Conservation (phyloP, 2,113 vertebrate species). For the Accipiter cooperii region DNA sequence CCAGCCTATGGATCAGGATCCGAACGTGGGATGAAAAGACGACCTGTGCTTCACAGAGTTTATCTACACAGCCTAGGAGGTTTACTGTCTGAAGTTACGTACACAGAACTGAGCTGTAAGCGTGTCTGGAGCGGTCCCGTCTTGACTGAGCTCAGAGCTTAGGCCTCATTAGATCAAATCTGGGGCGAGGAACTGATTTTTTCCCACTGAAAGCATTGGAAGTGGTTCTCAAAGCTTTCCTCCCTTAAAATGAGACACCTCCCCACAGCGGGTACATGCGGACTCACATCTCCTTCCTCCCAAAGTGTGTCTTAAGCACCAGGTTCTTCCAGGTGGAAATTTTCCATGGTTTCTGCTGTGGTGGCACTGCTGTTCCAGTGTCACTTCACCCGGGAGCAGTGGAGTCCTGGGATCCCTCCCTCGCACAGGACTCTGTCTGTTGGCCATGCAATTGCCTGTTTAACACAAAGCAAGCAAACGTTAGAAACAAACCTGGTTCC, state of each 20-base stretch:
- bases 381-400: neutral
- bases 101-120: neutral
- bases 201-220: neutral
- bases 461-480: neutral
- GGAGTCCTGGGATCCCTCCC: neutral
- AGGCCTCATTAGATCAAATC: neutral
- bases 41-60: neutral
- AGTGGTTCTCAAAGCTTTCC: neutral
- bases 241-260: neutral
- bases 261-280: fast-evolving
- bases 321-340: neutral
- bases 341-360: neutral
- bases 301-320: neutral
- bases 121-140: neutral
- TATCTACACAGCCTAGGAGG: neutral
- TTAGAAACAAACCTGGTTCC: too few relatives aligned
- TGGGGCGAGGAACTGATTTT: neutral
- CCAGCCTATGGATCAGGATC: neutral
- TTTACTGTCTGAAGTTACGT: neutral
- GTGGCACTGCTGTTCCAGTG: neutral
- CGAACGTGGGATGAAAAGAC: neutral
- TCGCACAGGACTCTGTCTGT: neutral
- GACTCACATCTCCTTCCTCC: neutral
- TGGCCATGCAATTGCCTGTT: neutral
- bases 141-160: neutral